phyloP scores from a whole-genome alignment of 2,113 vertebrate genomes.

The Myotis yumanensis region DNA sequence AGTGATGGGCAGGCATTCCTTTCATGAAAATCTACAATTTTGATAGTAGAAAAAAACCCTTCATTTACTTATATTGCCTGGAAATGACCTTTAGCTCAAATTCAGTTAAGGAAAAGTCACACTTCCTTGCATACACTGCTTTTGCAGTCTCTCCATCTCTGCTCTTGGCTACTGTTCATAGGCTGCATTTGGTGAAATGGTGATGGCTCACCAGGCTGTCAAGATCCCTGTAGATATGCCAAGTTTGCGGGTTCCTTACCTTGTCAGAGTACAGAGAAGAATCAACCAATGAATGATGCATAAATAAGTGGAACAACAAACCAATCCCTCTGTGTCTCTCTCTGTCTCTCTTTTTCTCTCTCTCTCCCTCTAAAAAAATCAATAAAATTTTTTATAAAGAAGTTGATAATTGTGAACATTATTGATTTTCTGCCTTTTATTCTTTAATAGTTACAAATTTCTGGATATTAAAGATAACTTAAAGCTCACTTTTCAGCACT shows the following conservation, averaged over 20 bases:
- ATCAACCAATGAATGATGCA: background rate
- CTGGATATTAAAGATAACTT: background rate
- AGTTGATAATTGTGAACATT: background rate
- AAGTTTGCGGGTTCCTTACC: background rate
- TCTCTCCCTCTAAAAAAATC: background rate
- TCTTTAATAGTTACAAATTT: background rate
- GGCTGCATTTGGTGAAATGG: rapidly evolving
- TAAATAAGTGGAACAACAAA: background rate
- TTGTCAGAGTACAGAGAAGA: background rate
- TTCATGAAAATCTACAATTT: background rate
- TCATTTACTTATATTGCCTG: background rate
- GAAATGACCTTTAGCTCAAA: conserved; percentile 12
- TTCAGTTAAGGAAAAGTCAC: background rate
- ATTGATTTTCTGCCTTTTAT: background rate
- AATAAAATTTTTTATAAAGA: background rate
- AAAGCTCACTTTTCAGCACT: background rate
- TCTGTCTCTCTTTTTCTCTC: background rate
- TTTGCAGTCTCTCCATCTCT: background rate
- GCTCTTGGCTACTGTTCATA: background rate
- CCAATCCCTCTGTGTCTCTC: background rate
- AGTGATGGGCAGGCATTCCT: background rate
- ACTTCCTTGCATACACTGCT: background rate
- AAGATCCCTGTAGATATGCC: background rate
- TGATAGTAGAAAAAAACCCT: background rate
- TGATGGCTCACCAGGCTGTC: rapidly evolving